Conservation (phyloP, 1,140 invertebrate genomes). For the Argopecten irradians region DNA sequence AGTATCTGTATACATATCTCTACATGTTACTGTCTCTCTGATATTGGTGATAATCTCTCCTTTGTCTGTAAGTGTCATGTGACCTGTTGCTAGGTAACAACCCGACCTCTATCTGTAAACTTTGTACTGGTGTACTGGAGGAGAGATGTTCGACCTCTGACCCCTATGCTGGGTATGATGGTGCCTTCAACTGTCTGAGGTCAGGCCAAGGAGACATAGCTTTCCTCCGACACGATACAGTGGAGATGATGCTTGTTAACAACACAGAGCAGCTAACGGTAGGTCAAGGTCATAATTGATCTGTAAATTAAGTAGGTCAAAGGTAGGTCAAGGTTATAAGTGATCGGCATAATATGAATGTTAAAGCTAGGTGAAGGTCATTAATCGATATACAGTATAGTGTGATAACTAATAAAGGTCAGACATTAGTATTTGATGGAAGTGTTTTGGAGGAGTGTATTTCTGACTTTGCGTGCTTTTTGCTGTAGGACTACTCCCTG, state of each 20-base stretch:
- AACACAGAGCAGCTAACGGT: conserved; percentile 12
- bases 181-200: conserved; percentile 87
- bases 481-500: conserved; percentile 85
- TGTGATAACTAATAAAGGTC: not conserved
- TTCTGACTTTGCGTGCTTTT: conserved; percentile 26
- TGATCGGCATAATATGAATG: too few species aligned
- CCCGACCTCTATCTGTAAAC: conserved; percentile 87
- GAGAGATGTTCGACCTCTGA: conserved; percentile 89
- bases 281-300: not conserved
- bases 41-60: too few species aligned
- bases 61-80: too few species aligned
- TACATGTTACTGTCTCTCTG: too few species aligned
- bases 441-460: not conserved
- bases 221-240: conserved; percentile 89
- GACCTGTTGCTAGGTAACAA: conserved; percentile 82
- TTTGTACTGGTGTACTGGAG: conserved; percentile 84
- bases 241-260: conserved; percentile 71
- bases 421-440: not conserved
- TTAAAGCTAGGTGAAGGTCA: too few species aligned
- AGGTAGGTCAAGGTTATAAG: not conserved
- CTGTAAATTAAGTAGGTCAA: not conserved
- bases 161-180: conserved; percentile 92
- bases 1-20: too few species aligned
- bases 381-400: too few species aligned
- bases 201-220: conserved; percentile 88